These are phyloP conservation scores for Neodiprion fabricii DNA, from an alignment of 1,140 invertebrate species.

Conservation along the genomic window DNA sequence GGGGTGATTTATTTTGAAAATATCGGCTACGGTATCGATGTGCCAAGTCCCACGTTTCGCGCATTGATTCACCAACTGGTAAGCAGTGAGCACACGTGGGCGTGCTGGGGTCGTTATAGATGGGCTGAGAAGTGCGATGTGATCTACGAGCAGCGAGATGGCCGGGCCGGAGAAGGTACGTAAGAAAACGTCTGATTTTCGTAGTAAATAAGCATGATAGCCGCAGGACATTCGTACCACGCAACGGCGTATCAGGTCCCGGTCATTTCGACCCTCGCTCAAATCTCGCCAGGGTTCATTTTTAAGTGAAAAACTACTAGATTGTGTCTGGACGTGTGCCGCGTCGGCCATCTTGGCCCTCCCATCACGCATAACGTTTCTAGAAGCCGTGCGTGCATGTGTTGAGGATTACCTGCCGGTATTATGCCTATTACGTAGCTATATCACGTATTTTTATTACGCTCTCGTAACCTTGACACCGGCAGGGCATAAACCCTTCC, in stretches of 20 bases:
- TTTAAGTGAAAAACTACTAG: not conserved
- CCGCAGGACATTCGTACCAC: not conserved
- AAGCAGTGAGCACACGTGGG: not conserved
- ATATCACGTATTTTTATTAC: no score
- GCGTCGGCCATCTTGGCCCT: slow-evolving; percentile 8
- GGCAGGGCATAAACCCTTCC: no score
- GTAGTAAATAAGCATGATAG: not conserved
- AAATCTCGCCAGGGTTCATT: not conserved
- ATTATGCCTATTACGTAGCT: no score
- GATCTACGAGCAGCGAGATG: slow-evolving; percentile 20
- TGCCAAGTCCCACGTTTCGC: not conserved
- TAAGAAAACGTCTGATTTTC: not conserved
- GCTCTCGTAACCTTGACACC: no score
- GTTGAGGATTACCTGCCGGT: not conserved
- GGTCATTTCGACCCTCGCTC: not conserved
- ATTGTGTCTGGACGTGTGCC: not conserved
- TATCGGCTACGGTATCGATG: not conserved
- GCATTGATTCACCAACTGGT: not conserved
- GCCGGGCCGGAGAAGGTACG: slow-evolving; percentile 22
- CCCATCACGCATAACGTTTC: not conserved
- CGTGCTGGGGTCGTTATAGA: not conserved
- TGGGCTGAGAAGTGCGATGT: slow-evolving; percentile 17
- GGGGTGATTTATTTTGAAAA: not conserved
- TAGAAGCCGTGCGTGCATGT: not conserved
- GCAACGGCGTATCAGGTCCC: no score